Evolutionary conservation across 2,888 invertebrate genomes (phyloP).

Genomic region (Parnassius smintheus): DNA sequence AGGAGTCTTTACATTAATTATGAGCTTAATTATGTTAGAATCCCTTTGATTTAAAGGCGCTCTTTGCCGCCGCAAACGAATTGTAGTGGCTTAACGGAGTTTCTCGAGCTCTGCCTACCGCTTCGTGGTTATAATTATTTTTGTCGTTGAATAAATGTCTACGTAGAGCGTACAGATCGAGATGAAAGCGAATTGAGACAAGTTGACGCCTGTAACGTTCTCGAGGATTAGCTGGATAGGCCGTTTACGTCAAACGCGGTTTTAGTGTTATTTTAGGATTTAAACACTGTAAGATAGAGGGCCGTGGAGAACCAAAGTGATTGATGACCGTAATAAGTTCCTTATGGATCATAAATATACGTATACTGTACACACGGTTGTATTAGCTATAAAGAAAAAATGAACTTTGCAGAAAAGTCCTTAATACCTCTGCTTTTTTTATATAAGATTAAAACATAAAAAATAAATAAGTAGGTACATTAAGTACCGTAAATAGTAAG

Average conservation of each 20-base stretch:
- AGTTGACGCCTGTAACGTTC: constrained; percentile 63
- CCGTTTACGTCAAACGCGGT: constrained; percentile 28
- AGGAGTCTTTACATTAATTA: constrained; percentile 78
- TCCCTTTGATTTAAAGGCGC: constrained; percentile 80
- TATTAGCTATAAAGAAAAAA: not conserved
- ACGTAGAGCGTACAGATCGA: constrained; percentile 48
- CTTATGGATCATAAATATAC: constrained; percentile 7
- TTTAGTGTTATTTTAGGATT: constrained; percentile 23
- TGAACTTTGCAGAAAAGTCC: too few species aligned
- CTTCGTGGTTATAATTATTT: constrained; percentile 73
- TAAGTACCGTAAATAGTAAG: too few species aligned
- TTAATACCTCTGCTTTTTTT: too few species aligned
- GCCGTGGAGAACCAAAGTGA: constrained; percentile 2
- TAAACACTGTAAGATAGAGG: constrained; percentile 17
- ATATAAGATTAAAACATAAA: too few species aligned
- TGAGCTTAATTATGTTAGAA: constrained; percentile 79
- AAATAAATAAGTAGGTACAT: too few species aligned
- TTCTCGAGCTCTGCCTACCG: constrained; percentile 63
- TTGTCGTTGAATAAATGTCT: constrained; percentile 61
- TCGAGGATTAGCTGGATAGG: constrained; percentile 64
- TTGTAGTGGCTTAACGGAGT: constrained; percentile 76
- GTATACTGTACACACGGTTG: not conserved
- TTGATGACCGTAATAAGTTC: constrained; percentile 6
- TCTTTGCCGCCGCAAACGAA: constrained; percentile 77
- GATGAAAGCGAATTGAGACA: constrained; percentile 75